Evolutionary conservation across 2,888 invertebrate genomes (phyloP).

Genomic region (Cactoblastis cactorum): DNA sequence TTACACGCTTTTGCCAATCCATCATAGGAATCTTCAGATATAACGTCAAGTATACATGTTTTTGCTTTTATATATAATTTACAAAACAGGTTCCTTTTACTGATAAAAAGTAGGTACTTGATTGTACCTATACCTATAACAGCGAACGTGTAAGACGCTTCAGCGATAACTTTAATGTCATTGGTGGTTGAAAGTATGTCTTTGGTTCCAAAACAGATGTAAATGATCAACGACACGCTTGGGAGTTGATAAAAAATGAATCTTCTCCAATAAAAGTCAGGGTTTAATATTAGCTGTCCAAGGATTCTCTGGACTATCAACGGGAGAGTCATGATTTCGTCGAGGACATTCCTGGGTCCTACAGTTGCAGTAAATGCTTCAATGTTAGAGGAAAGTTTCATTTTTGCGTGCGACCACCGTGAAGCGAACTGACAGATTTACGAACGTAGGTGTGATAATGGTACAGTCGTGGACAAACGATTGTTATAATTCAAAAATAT

Average conservation of each 20-base stretch:
- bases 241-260: conserved; percentile 34
- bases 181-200: conserved; percentile 33
- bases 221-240: conserved; percentile 33
- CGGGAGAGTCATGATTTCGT: conserved; percentile 34
- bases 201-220: conserved; percentile 49
- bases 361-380: conserved; percentile 40
- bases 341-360: conserved; percentile 41
- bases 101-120: conserved; percentile 40
- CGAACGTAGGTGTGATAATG: conserved; percentile 11
- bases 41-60: conserved; percentile 33
- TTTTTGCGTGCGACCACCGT: conserved; percentile 12
- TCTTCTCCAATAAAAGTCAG: conserved; percentile 48
- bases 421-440: conserved; percentile 11
- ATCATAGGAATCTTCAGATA: conserved; percentile 29
- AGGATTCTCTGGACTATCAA: conserved; percentile 41
- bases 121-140: conserved; percentile 34
- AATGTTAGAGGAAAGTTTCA: conserved; percentile 17
- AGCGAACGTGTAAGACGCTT: conserved; percentile 47
- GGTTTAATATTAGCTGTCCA: conserved; percentile 52
- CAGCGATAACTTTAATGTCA: conserved; percentile 37
- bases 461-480: conserved; percentile 17
- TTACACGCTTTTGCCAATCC: conserved; percentile 27
- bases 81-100: conserved; percentile 33
- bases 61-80: conserved; percentile 42
- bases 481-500: not conserved